Evolutionary conservation across 2,797 vertebrate genomes (phyloP), one percentile per base, ranked within the genome.

Genomic region (Siniperca scherzeri): DNA sequence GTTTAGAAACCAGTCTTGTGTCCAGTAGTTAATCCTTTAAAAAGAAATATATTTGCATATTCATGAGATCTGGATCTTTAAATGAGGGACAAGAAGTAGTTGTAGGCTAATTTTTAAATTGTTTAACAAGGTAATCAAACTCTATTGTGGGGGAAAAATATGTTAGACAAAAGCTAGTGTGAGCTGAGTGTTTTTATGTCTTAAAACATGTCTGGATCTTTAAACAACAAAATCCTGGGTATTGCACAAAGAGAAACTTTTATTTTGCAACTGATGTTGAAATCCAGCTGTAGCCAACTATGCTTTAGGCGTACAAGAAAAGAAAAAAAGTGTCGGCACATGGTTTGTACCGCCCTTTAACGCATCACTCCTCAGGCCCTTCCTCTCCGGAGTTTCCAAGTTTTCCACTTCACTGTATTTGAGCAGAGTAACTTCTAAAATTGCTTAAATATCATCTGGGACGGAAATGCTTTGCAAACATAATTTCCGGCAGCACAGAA

Each of bases 341-440:
- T 19, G 33, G 2, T 17, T 72, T 2, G 81, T 44, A 76, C 93
- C 88, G 88, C 93, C 94, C 91, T 87, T 84, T 55, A 87, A 87
- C 55, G 55, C 89, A 75, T 56, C 82, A 72, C 64, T 71, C n/a
- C 53, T 83, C 12, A 70, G 46, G 80, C 50, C 76, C 87, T 78
- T 76, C 87, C 83, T 87, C 86, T 42, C 17, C 10, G 57, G 78
- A 78, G 22, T 86, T 87, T 78, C 65, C 69, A 74, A 68, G 16
- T 71, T 83, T 82, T 81, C 46, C n/a, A 6, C 33, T 7, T 27
- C 42, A 4, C 7, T 12, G 0, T 10, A 61, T 13, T 55, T 25
- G 27, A 42, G 48, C 53, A 7, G 14, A 8, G 77, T 17, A 40
- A 77, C 52, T 72, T 76, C 27, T 21, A 57, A 7, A 46, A 44